Conservation (phyloP, 2,113 vertebrate genomes). For the Saguinus midas region DNA sequence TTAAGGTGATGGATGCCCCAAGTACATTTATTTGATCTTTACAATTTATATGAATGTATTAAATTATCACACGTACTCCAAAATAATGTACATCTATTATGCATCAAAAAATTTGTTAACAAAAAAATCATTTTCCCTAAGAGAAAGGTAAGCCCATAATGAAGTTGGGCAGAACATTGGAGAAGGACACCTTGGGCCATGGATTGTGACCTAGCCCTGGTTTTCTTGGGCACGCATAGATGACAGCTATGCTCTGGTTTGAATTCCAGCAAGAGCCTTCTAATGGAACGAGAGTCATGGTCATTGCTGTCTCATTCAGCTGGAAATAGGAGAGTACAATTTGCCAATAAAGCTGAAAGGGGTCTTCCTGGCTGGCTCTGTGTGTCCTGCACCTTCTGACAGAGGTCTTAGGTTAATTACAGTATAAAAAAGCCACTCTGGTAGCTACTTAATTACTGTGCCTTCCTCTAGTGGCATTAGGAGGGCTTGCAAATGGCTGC, state of each 20-base stretch:
- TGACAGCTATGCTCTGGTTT: not conserved
- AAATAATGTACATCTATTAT: not conserved
- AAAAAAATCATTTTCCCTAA: not conserved
- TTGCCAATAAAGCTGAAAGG: not conserved
- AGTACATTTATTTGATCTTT: not conserved
- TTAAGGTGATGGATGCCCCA: not conserved
- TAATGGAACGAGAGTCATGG: not conserved
- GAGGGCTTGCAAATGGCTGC: not conserved
- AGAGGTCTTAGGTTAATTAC: not conserved
- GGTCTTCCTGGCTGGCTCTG: not conserved
- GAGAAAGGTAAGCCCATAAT: not conserved
- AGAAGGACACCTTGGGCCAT: fast-evolving
- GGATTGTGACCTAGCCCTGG: not conserved
- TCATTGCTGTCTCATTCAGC: not conserved
- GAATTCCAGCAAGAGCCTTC: not conserved
- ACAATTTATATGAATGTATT: not conserved
- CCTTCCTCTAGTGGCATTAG: not conserved
- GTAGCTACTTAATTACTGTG: not conserved
- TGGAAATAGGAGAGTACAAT: not conserved
- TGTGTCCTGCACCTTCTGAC: not conserved
- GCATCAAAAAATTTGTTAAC: not conserved
- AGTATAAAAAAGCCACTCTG: not conserved
- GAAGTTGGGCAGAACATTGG: not conserved
- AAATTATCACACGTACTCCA: not conserved
- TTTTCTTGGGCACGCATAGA: not conserved